These are phyloP conservation scores for Brachionus koreanus DNA, from an alignment of 1,140 invertebrate species.

Conservation along the genomic window DNA sequence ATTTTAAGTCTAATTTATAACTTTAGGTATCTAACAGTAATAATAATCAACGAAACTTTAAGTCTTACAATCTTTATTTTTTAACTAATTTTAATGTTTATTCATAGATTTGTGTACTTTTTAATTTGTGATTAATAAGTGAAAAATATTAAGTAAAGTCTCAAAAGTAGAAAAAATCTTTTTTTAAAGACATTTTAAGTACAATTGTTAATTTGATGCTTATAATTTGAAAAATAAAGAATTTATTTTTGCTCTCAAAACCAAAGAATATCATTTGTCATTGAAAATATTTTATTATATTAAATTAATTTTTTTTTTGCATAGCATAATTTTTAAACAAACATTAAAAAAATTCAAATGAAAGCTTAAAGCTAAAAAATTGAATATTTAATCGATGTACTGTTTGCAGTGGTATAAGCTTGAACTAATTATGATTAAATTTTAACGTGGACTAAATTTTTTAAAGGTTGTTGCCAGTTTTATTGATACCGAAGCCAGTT, in stretches of 20 bases:
- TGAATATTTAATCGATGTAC: slow-evolving; percentile 2
- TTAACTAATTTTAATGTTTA: too few species aligned
- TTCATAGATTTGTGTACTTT: not conserved
- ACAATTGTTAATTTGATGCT: not conserved
- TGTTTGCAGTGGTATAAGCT: slow-evolving; percentile 39
- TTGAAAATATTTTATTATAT: not conserved
- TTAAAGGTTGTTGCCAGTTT: slow-evolving; percentile 94
- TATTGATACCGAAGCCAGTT: slow-evolving; percentile 88
- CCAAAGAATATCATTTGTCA: not conserved
- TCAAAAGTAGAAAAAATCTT: not conserved
- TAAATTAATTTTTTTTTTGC: not conserved
- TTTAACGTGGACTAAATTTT: not conserved
- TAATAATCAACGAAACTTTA: too few species aligned
- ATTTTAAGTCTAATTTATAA: too few species aligned
- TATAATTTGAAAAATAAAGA: not conserved
- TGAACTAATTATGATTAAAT: not conserved
- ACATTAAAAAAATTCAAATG: slow-evolving; percentile 14
- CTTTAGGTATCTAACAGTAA: too few species aligned
- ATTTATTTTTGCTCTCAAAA: not conserved
- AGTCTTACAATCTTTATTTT: too few species aligned
- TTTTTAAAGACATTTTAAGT: too few species aligned
- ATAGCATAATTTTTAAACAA: not conserved
- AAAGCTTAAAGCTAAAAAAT: not conserved
- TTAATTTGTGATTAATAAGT: not conserved
- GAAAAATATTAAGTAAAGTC: not conserved